These are phyloP conservation scores for Oryzias sinensis DNA, from an alignment of 2,797 vertebrate genomes.

Conservation along the genomic window DNA sequence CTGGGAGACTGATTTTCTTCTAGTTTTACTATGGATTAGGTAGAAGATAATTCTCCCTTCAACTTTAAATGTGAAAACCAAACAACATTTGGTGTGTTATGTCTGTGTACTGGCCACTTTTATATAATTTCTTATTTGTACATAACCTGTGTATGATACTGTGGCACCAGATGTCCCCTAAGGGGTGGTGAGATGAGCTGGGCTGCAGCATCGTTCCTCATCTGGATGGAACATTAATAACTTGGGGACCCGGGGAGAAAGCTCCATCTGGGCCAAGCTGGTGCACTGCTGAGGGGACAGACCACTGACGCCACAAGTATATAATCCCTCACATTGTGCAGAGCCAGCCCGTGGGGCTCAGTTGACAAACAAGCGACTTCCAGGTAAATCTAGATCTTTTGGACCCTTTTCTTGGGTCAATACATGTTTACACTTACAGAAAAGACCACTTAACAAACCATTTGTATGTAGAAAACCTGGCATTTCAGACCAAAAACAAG, in stretches of 20 bases:
- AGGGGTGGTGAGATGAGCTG: slow-evolving; percentile 80
- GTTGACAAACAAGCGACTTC: slow-evolving; percentile 41
- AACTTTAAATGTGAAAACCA: slow-evolving; percentile 36
- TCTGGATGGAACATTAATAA: slow-evolving; percentile 90
- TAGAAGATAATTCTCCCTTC: slow-evolving; percentile 29
- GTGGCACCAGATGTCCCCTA: slow-evolving; percentile 80
- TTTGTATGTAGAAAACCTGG: slow-evolving; percentile 24
- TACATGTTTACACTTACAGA: neutral
- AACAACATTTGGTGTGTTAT: slow-evolving; percentile 53
- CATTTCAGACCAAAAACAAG: slow-evolving; percentile 41
- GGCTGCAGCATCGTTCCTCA: slow-evolving; percentile 82
- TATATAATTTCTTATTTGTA: slow-evolving; percentile 20
- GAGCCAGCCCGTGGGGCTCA: slow-evolving; percentile 23
- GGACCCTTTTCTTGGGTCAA: neutral
- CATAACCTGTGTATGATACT: slow-evolving; percentile 71
- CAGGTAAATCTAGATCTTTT: slow-evolving; percentile 8
- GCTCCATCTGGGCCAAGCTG: slow-evolving; percentile 81
- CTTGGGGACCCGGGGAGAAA: slow-evolving; percentile 76
- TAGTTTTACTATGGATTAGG: slow-evolving; percentile 56
- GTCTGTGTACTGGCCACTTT: slow-evolving; percentile 18
- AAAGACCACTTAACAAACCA: slow-evolving; percentile 37
- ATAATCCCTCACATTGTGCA: slow-evolving; percentile 69
- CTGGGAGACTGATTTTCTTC: slow-evolving; percentile 33
- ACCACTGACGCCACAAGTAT: slow-evolving; percentile 80
- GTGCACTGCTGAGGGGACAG: slow-evolving; percentile 71